Percentiles rank a stretch among this genome's conserved stretches.
These are phyloP conservation scores for Pseudoips prasinana DNA, from an alignment of 2,888 invertebrate species.

Conservation along the genomic window DNA sequence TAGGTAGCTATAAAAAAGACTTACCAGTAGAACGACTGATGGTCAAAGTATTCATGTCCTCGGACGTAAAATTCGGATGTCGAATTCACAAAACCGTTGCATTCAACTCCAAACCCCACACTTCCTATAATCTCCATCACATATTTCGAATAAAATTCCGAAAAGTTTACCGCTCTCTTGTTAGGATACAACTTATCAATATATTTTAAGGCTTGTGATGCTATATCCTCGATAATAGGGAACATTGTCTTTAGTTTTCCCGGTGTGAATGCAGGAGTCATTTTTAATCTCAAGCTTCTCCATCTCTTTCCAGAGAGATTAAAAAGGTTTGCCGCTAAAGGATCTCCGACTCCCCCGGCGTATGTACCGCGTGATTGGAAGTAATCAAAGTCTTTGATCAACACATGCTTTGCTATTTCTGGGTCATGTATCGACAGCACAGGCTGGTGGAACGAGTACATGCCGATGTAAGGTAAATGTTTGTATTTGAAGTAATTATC, in stretches of 20 bases:
- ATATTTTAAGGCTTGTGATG: constrained; percentile 71
- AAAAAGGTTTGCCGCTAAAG: constrained; percentile 83
- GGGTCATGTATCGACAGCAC: constrained; percentile 84
- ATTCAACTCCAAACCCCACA: constrained; percentile 84
- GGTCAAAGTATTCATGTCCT: constrained; percentile 70
- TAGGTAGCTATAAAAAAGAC: too few species aligned
- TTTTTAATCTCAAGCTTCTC: constrained; percentile 83
- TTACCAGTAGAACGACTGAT: constrained; percentile 64
- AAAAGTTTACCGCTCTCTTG: constrained; percentile 69
- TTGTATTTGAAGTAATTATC: constrained; percentile 81
- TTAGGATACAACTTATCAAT: constrained; percentile 50
- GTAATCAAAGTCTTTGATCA: constrained; percentile 83
- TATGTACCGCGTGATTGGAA: constrained; percentile 86
- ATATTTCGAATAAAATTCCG: constrained; percentile 81
- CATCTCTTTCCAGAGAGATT: constrained; percentile 81
- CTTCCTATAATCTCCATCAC: constrained; percentile 84
- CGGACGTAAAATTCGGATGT: constrained; percentile 76
- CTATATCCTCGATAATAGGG: constrained; percentile 80
- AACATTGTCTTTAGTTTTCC: constrained; percentile 86
- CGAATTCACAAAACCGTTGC: constrained; percentile 79
- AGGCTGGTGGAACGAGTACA: constrained; percentile 84
- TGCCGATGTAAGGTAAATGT: constrained; percentile 76
- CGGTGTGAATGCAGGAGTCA: constrained; percentile 86
- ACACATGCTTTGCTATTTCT: constrained; percentile 81
- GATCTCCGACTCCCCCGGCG: constrained; percentile 82